Evolutionary conservation across 2,888 invertebrate species (phyloP).

Genomic region (Synanthedon tipuliformis): DNA sequence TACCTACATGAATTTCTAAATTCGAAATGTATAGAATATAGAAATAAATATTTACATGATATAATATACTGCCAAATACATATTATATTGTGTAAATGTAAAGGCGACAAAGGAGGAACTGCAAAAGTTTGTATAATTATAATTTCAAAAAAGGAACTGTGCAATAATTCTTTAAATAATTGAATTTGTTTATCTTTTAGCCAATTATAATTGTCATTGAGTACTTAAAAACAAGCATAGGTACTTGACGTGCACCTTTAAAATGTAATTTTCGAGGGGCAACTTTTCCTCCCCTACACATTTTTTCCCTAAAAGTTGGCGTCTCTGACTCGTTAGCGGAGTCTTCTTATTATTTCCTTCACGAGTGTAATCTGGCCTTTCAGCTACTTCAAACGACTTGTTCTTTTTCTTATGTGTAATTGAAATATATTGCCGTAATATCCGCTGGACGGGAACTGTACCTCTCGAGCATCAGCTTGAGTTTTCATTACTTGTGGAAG

Average conservation of each 20-base stretch:
- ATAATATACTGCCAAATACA: no score
- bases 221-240: slow-evolving; percentile 1
- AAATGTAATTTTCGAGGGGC: slow-evolving; percentile 21
- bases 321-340: slow-evolving; percentile 54
- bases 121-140: no score
- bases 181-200: no score
- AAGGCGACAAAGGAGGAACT: no score
- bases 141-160: no score
- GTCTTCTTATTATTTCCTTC: slow-evolving; percentile 61
- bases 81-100: no score
- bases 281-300: slow-evolving; percentile 36
- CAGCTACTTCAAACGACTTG: slow-evolving; percentile 69
- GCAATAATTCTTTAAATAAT: no score
- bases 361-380: slow-evolving; percentile 64
- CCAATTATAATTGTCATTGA: no score
- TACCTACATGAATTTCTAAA: no score
- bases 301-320: slow-evolving; percentile 52
- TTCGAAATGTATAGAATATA: no score
- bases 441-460: slow-evolving; percentile 59
- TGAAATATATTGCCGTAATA: slow-evolving; percentile 71
- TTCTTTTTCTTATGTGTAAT: slow-evolving; percentile 70
- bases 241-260: background rate
- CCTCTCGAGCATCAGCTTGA: slow-evolving; percentile 62
- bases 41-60: no score
- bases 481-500: slow-evolving; percentile 65